A percentile compares a stretch with the other conserved stretches of the same genome.
phyloP scores from a whole-genome alignment of 2,888 invertebrate genomes.

The Embidobia sp. region DNA sequence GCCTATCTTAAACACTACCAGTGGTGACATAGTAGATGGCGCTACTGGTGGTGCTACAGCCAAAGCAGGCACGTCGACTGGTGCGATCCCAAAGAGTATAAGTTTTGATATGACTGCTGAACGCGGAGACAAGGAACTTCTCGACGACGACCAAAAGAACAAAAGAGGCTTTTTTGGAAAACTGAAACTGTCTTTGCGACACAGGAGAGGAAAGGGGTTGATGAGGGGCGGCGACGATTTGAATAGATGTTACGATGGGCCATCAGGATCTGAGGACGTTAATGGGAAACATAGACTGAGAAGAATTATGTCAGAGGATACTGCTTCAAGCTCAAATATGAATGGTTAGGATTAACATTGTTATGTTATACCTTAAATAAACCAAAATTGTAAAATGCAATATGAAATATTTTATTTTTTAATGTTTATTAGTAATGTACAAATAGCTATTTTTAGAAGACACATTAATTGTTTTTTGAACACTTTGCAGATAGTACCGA shows the following conservation, averaged over 20 bases:
- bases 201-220: slow-evolving; percentile 84
- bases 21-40: slow-evolving; percentile 68
- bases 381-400: background rate
- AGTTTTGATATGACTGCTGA: slow-evolving; percentile 95
- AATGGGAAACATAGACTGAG: slow-evolving; percentile 75
- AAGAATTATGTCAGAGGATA: slow-evolving; percentile 81
- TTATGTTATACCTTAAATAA: too few relatives aligned
- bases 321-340: slow-evolving; percentile 72
- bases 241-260: slow-evolving; percentile 77
- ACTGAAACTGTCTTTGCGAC: slow-evolving; percentile 87
- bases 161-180: slow-evolving; percentile 88
- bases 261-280: slow-evolving; percentile 72
- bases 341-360: slow-evolving; percentile 65
- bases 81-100: slow-evolving; percentile 95
- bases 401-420: background rate
- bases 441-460: background rate
- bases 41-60: slow-evolving; percentile 59
- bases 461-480: background rate
- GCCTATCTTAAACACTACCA: slow-evolving; percentile 64
- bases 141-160: slow-evolving; percentile 83
- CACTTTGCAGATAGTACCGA: slow-evolving; percentile 87
- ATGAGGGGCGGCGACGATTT: slow-evolving; percentile 81
- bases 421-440: background rate
- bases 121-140: slow-evolving; percentile 86
- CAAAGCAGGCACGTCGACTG: slow-evolving; percentile 85